Base-by-base conservation (phyloP, 2,113 vertebrate genomes). In the Ardeotis arabs region DNA sequence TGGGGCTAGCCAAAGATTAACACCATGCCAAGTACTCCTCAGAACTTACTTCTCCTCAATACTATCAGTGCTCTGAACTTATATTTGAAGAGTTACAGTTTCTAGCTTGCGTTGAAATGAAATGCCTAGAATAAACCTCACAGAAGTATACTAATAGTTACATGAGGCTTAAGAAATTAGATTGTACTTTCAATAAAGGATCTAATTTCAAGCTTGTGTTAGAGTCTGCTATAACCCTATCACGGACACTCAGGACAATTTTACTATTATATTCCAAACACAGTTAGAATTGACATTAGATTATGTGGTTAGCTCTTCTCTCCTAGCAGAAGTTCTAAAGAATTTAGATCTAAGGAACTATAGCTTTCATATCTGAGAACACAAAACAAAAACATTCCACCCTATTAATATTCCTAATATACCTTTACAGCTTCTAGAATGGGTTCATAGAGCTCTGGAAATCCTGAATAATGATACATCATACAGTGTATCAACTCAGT, bases 401-500 rank as follows among this genome's bases (percentile, higher is more conserved):
- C 6, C 18, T 45, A n/a, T 90, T 56, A 50, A 25, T 15, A 73
- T 62, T 94, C 15, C 47, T 50, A 62, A 67, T 28, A 39, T 98
- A 99, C 99, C 99, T 99, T 99, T 93, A 99, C 94, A 90, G 98
- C 98, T 93, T 99, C 99, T 77, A 99, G 87, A 97, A 99, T 99
- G 95, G 98, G 98, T 93, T 99, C 99, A 24, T 99, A 99, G 93
- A 99, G 99, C 95, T 99, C 99, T 83, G 99, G 99, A 96, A 99
- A 99, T 87, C 99, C 99, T 50, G 99, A 99, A 93, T 99, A 99
- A 97, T 99, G 99, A 96, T 99, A 99, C 98, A 99, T 99, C 99
- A 99, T 99, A 97, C 99, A 99, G 96, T 99, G 99, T 74, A 99
- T 97, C 88, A 99, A 89, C 95, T 99, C 99, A 23, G 98, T 98